Base-by-base conservation (phyloP, 1,140 invertebrate genomes). In the Cyphomyrmex costatus region DNA sequence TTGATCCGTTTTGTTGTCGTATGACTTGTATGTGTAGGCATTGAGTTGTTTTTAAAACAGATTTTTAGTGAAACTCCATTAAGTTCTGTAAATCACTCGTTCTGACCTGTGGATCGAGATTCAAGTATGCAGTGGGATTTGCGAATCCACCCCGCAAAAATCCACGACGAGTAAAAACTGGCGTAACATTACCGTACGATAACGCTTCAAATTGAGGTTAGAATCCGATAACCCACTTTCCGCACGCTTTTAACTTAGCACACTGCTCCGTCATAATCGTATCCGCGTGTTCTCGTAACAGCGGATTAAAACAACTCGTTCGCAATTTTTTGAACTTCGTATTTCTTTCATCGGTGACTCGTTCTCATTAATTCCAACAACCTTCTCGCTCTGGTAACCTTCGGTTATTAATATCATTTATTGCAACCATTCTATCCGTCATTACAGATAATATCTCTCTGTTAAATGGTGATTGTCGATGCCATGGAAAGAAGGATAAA, bases 401-500 rank as follows among this genome's bases (percentile, higher is more conserved):
- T 66, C 63, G 19, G 8, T 30, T 46, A 33, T 60, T n/a, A 30
- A 36, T 51, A 27, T 49, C 51, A 60, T 49, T 58, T 77, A 51
- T 61, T 77, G 63, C 33, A 30, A 0, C 0, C 51, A 33, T 24
- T 7, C 10, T 16, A 70, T 46, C 33, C 36, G 7, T 71, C 12
- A n/a, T 86, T 73, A 0, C 68, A 91, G 91, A 86, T 89, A 84
- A 60, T 66, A 58, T 21, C 42, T 73, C 19, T 74, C 36, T 68
- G 88, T 88, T 94, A 94, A 94, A 94, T 94, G 94, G 93, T 95
- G 93, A 92, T 94, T 85, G 94, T 92, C 46, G 91, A 92, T 91
- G 96, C 96, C 91, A 98, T 98, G 98, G 98, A 98, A 96, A 97
- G 98, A 93, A 97, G 97, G 95, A 98, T 98, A 92, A 98, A 98